These are phyloP conservation scores for Hymenochirus boettgeri DNA, from an alignment of 2,113 vertebrate genomes.

Conservation along the genomic window DNA sequence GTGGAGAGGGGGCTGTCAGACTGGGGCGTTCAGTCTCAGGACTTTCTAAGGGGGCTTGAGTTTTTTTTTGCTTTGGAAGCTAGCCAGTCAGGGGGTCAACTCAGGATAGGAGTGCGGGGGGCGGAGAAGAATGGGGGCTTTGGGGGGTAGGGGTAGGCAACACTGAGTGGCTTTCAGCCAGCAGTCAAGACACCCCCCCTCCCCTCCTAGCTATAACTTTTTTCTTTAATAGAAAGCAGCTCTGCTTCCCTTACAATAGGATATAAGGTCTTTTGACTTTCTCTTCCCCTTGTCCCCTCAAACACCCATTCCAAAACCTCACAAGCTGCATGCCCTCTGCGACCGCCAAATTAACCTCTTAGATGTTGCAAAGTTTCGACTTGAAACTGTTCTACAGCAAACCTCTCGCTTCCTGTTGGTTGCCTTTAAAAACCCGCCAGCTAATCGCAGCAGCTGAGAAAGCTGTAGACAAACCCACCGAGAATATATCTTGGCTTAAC, in stretches of 20 bases:
- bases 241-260: conserved; percentile 35
- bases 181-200: conserved; percentile 25
- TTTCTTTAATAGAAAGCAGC: conserved; percentile 42
- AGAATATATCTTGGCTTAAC: conserved; percentile 25
- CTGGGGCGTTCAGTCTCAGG: conserved; percentile 39
- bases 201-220: conserved; percentile 39
- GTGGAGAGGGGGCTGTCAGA: conserved; percentile 32
- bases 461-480: conserved; percentile 8
- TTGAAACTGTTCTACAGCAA: not conserved
- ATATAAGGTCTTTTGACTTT: conserved; percentile 42
- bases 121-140: conserved; percentile 37
- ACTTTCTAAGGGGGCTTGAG: conserved; percentile 36
- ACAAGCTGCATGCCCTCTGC: conserved; percentile 18
- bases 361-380: conserved; percentile 2
- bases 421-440: conserved; percentile 20
- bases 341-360: conserved; percentile 24
- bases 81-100: conserved; percentile 33
- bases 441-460: conserved; percentile 28
- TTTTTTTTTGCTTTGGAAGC: conserved; percentile 23
- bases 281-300: conserved; percentile 30
- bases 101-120: conserved; percentile 37
- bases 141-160: conserved; percentile 31
- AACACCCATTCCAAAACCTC: conserved; percentile 30
- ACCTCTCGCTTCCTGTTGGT: conserved; percentile 24
- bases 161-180: conserved; percentile 39